Percentiles rank a stretch among this genome's conserved stretches.
Evolutionary conservation across 1,140 invertebrate genomes (phyloP).

Genomic region (Ylistrum balloti): DNA sequence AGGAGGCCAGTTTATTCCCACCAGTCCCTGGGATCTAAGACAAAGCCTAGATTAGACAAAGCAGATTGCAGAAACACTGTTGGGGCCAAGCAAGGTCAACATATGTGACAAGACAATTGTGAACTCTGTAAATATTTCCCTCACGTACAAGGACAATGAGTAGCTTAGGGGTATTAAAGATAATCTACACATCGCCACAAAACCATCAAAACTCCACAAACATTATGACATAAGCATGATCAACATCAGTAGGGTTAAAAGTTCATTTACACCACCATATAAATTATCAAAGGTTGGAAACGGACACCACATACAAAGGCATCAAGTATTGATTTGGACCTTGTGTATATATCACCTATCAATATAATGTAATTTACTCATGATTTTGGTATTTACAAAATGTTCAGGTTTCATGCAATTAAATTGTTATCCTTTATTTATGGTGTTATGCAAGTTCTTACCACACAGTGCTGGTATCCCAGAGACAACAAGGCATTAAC

Average conservation of each 20-base stretch:
- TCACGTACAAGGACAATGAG: slow-evolving; percentile 3
- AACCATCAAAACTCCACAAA: neutral
- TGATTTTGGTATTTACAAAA: slow-evolving; percentile 1
- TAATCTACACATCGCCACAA: neutral
- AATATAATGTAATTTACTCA: neutral
- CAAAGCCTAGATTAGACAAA: slow-evolving; percentile 39
- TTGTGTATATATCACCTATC: neutral
- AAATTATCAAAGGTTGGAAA: neutral
- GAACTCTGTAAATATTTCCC: neutral
- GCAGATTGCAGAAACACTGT: neutral
- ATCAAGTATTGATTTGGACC: neutral
- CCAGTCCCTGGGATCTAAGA: neutral
- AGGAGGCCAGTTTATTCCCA: neutral
- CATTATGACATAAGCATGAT: slow-evolving; percentile 38
- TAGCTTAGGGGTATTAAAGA: neutral
- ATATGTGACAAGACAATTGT: neutral
- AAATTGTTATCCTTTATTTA: slow-evolving; percentile 1
- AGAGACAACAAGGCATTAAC: neutral
- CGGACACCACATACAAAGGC: too few species aligned
- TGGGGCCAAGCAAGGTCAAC: neutral
- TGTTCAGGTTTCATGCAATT: neutral
- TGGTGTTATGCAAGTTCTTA: slow-evolving; percentile 17
- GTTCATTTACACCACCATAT: neutral
- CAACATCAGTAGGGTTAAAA: neutral
- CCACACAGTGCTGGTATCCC: neutral